phyloP scores from a whole-genome alignment of 2,888 invertebrate genomes.

The Acrocyrtus sp. region DNA sequence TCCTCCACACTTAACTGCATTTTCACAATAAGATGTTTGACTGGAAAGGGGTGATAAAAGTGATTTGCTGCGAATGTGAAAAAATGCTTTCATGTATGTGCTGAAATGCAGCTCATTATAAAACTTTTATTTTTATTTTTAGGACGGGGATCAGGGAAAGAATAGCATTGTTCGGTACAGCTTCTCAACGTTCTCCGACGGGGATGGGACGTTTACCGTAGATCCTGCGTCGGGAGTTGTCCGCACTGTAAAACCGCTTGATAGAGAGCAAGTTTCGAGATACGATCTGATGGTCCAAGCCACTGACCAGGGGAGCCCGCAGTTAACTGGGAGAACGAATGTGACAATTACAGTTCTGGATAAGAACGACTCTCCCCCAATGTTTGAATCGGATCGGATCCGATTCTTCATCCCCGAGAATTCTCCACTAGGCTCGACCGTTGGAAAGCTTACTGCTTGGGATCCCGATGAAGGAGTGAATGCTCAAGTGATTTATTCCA shows the following conservation, averaged over 20 bases:
- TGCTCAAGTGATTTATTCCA: constrained; percentile 92
- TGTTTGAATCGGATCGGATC: constrained; percentile 88
- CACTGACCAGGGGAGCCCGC: constrained; percentile 87
- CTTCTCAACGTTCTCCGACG: constrained; percentile 67
- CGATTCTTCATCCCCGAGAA: constrained; percentile 92
- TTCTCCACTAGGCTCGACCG: constrained; percentile 93
- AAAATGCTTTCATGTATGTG: no score
- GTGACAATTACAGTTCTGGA: constrained; percentile 60
- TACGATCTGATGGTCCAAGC: constrained; percentile 90
- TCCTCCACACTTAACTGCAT: constrained; percentile 13
- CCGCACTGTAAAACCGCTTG: constrained; percentile 77
- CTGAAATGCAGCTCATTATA: neutral
- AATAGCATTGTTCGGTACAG: constrained; percentile 61
- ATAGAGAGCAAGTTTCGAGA: constrained; percentile 87
- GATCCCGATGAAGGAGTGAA: constrained; percentile 94
- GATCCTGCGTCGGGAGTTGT: constrained; percentile 93
- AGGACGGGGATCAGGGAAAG: constrained; percentile 62
- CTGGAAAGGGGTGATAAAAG: constrained; percentile 11
- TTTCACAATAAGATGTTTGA: neutral
- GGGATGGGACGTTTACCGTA: constrained; percentile 90
- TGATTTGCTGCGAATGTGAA: constrained; percentile 13
- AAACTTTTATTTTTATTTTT: constrained; percentile 1
- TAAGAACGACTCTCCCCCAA: constrained; percentile 86
- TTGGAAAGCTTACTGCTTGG: constrained; percentile 88
- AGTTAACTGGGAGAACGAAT: constrained; percentile 70